Evolutionary conservation across 1,140 invertebrate genomes (phyloP).

Genomic region (Eulimnadia texana): DNA sequence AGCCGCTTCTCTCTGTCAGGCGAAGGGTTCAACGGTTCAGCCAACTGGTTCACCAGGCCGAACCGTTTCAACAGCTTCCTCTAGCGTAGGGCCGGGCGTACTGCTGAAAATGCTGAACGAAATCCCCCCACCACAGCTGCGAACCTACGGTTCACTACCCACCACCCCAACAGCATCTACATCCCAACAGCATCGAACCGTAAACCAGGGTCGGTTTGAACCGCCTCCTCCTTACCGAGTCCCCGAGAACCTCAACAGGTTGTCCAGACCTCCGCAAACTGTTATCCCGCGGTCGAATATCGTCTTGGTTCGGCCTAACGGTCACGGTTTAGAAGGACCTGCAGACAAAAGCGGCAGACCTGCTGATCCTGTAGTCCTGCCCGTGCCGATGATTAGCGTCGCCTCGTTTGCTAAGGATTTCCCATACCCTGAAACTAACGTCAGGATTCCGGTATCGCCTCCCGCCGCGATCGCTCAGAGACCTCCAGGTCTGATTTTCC

Average conservation of each 20-base stretch:
- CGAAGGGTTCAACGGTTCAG: too few species aligned
- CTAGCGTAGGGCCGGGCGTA: too few species aligned
- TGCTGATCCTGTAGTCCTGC: neutral
- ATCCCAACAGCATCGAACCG: too few species aligned
- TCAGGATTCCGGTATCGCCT: neutral
- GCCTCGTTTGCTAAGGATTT: neutral
- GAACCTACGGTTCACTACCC: too few species aligned
- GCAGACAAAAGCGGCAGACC: neutral
- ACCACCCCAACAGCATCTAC: too few species aligned
- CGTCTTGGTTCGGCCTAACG: neutral
- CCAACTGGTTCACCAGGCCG: too few species aligned
- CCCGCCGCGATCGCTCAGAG: neutral
- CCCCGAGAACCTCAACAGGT: neutral
- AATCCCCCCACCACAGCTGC: too few species aligned
- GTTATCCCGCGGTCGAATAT: neutral
- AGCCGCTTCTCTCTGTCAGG: too few species aligned
- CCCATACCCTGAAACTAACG: neutral
- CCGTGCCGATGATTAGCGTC: neutral
- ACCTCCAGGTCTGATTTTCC: neutral
- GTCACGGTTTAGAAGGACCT: neutral
- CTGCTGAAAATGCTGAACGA: too few species aligned
- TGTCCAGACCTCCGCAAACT: neutral
- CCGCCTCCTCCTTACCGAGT: neutral
- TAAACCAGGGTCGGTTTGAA: neutral
- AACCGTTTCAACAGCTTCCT: too few species aligned